Evolutionary conservation across 2,888 invertebrate species (phyloP).

Genomic region (Eilema caniola): DNA sequence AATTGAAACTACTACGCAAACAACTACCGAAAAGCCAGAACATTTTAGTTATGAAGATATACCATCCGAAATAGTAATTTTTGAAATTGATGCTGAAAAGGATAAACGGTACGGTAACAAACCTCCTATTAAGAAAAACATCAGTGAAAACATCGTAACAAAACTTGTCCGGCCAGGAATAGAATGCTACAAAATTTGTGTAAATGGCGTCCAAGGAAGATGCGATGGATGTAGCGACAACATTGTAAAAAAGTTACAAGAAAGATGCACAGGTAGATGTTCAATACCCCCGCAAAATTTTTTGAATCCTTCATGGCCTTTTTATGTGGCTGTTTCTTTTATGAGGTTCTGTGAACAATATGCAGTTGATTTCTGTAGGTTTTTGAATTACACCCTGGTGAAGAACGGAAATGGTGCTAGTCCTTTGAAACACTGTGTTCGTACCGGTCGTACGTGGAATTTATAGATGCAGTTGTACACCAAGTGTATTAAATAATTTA

Average conservation of each 20-base stretch:
- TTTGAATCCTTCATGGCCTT: conserved; percentile 3
- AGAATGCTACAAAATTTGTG: not conserved
- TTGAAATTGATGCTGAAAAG: no score
- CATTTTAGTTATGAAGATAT: no score
- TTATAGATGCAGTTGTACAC: not conserved
- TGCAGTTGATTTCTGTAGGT: not conserved
- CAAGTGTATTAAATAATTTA: no score
- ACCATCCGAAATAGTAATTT: no score
- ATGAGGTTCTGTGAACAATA: conserved; percentile 8
- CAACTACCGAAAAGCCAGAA: no score
- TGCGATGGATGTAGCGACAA: not conserved
- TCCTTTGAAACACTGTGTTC: not conserved
- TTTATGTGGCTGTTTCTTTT: not conserved
- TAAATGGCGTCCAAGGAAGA: not conserved
- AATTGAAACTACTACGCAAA: no score
- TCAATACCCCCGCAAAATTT: not conserved
- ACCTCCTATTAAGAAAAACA: no score
- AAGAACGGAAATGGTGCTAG: not conserved
- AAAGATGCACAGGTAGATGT: not conserved
- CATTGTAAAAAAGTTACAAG: not conserved
- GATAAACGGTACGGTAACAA: no score
- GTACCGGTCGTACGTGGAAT: not conserved
- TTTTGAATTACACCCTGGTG: not conserved
- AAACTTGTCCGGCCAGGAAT: no score
- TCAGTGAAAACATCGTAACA: no score